Base-by-base conservation (phyloP, 1,140 invertebrate genomes). In the Danaus plexippus region DNA sequence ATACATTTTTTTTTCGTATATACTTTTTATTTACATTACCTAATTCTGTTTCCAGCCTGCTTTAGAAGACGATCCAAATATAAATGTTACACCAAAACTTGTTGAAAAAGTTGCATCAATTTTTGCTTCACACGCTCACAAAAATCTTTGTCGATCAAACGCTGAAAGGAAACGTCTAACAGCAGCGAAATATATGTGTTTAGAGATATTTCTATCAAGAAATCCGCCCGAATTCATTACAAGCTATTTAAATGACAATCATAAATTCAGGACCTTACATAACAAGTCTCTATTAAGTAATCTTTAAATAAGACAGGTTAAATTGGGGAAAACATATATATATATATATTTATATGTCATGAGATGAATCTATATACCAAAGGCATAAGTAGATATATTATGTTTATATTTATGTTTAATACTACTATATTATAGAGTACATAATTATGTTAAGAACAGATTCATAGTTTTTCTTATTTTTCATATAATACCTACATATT, bases 171-270 rank as follows among this genome's bases (percentile, higher is more conserved):
- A 88, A 57, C 65, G 82, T 11, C 69, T 90, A 9, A 80, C 80
- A 2, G 80, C 84, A 1, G 88, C 89, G 0, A 79, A 76, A 44
- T 87, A 89, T 66, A 84, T 91, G 71, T 88, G 89, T 64, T 68
- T 89, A 53, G 88, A 91, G 62, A 60, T 91, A 44, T 88, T 91
- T 49, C 80, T 88, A 18, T 63, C 75, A 3, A 66, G 80, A 40
- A 77, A 89, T 42, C 88, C 88, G 9, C 89, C 89, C 0, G 89
- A 90, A 42, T 91, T 90, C 64, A 88, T 91, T 15, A 91, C 90
- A 10, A 90, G 80, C 9, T 90, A 89, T 69, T 71, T 91, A 1
- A 89, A 89, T 59, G 87, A 90, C 52, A 82, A 85, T 53, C 87
- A 88, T 60, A 87, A 88, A 65, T 89, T 89, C 61, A 74, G 86